Base-by-base conservation (phyloP, 2,888 invertebrate genomes). In the Rhamnusium bicolor region DNA sequence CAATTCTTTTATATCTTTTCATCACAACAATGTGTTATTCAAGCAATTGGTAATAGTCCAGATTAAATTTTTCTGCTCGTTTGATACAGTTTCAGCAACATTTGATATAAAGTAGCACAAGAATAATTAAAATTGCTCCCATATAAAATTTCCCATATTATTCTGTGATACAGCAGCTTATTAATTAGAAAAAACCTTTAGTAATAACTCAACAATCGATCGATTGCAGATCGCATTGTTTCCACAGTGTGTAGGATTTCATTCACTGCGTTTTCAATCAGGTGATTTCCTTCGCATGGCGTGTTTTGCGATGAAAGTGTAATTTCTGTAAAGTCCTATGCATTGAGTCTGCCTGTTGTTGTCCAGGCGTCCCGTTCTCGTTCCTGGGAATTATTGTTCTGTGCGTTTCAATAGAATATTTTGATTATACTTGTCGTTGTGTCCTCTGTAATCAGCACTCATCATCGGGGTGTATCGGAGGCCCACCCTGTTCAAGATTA, bases 341-440 rank as follows among this genome's bases (percentile, higher is more conserved):
- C 40, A 19, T 24, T 18, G 24, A 51, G 19, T 12, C 53, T 14
- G 29, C 66, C 65, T 56, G 72, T 72, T 78, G 78, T 80, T 76
- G 77, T 78, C 75, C 75, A 74, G 73, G 77, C 54, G 67, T 71
- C 78, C 79, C 79, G 80, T 79, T 77, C 79, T 74, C 77, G 77
- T 77, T n/a, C 76, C 75, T 78, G 61, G 72, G 51, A 77, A 66
- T 72, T 76, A 83, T 84, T 83, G 84, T 84, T 78, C 78, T 63
- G 78, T 80, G 84, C 83, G 82, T 82, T 81, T 83, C 78, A 82
- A 84, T 84, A 83, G 84, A 84, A 83, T 82, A 76, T 82, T 79
- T 83, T 84, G 85, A 85, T 85, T 85, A 84, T 84, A 83, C 82
- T 85, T 85, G 85, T 85, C 84, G 83, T 81, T 78, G 82, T 83